Base-by-base conservation (phyloP, 2,888 invertebrate genomes). In the Athalia rosae region DNA sequence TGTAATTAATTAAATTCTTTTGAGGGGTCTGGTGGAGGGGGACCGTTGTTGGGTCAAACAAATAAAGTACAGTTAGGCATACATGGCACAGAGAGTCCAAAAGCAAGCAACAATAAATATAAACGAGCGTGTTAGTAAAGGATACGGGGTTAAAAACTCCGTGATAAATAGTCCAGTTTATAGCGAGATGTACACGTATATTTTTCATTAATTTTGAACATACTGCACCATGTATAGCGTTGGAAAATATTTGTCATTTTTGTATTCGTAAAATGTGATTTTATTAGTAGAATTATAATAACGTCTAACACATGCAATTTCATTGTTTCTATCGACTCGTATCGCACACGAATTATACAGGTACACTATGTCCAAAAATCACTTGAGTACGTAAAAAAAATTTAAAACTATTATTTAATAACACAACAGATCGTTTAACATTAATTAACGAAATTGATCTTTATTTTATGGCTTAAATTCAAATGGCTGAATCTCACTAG, bases 301-400 rank as follows among this genome's bases (percentile, higher is more conserved):
- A 53, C 28, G 50, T 67, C 28, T 43, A 28, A 53, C 13, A 50
- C 7, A 50, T 6, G 41, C 41, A 28, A 7, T 41, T 15, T 41
- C 7, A 62, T 41, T 15, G 67, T 50, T 50, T 53, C 53, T 1
- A 50, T 67, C 53, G 53, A 67, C 48, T 0, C 28, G 28, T 53
- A 45, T 58, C 47, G 15, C 61, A 74, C 73, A 77, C 62, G 71
- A 62, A 74, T 28, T 28, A 28, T 77, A 77, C 77, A 74, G 77
- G 77, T 77, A 77, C 77, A 77, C 73, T 77, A 77, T 77, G 77
- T 77, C 77, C 77, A 77, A 74, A 77, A 77, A 48, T n/a, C 62
- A 15, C 47, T 63, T 43, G 74, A 50, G 50, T 73, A 73, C 11
- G 61, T 69, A 69, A 28, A 71, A 15, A 7, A 43, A 15, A 11